Conservation (phyloP, 64 coral and sea anemone genomes). For the Pocillopora verrucosa region DNA sequence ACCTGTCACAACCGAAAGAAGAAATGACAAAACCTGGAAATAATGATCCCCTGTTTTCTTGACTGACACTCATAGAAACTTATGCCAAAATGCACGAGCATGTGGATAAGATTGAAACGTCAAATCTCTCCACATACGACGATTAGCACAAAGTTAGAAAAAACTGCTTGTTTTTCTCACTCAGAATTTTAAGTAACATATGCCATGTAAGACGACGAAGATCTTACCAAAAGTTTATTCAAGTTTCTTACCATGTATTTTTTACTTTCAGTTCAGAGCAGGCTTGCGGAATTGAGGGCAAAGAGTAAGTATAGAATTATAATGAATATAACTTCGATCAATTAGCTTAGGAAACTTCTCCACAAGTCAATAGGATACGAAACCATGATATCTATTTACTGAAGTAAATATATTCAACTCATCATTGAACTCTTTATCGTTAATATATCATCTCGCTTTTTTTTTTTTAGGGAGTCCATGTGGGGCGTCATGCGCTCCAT, state of each 20-base stretch:
- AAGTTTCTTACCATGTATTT: neutral
- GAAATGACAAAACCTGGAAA: neutral
- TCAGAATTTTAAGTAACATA: no score
- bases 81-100: no score
- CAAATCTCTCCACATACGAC: no score
- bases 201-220: neutral
- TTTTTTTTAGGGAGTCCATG: constrained; percentile 38
- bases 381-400: no score
- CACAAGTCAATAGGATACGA: no score
- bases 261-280: neutral
- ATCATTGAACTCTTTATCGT: neutral
- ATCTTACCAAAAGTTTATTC: neutral
- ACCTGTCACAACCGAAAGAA: neutral
- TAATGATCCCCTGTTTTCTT: no score
- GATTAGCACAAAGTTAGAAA: no score
- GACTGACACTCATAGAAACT: no score
- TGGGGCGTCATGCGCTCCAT: constrained; percentile 32
- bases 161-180: no score
- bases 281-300: constrained; percentile 12
- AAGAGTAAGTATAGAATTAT: constrained; percentile 17
- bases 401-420: neutral
- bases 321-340: neutral
- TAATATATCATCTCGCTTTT: neutral
- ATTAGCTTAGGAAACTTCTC: neutral
- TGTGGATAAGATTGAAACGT: no score